Evolutionary conservation across 2,113 vertebrate genomes (phyloP), one percentile per base, ranked within the genome.

Genomic region (Tachysurus vachellii): DNA sequence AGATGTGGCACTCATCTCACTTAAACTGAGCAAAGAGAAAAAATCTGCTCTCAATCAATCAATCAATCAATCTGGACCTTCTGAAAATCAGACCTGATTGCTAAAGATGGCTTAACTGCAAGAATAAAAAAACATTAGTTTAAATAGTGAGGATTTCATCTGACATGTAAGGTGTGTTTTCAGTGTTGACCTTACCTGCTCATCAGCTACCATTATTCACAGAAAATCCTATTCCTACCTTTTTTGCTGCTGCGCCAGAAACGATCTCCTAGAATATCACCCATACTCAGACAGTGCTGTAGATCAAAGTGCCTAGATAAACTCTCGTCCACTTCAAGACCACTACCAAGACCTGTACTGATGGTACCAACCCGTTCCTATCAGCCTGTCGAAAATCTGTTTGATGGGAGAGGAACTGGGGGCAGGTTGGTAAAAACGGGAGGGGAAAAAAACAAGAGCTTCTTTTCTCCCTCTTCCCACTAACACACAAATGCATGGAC

Each of bases 191-290:
- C 5, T 77, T 42, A 56, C 2, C 17, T 5, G 13, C 10, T 70
- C 2, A 80, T n/a, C 42, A 56, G 28, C 16, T 50, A 7, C 12
- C 31, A 1, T 28, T 61, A 56, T 44, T 4, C 17, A n/a, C 64
- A 82, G n/a, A 31, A 8, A 59, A 12, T 53, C 6, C n/a, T 61
- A 26, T 54, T 62, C 95, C 89, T 92, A 96, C 95, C 95, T 95
- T 95, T 96, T 88, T 90, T 95, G 2, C 90, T 93, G 90, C 94
- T 94, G 56, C 94, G 92, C 95, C 95, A 96, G 91, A 95, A 96
- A 9, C 94, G 94, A 84, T 96, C 95, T 79, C 95, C 95, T 47
- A 96, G 89, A 28, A 89, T 83, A 91, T 95, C 95, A 17, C 93
- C 94, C 61, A 82, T 85, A 59, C 93, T 92, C 90, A 86, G 88